Evolutionary conservation across 2,888 invertebrate species (phyloP).

Genomic region (Brenthis daphne): DNA sequence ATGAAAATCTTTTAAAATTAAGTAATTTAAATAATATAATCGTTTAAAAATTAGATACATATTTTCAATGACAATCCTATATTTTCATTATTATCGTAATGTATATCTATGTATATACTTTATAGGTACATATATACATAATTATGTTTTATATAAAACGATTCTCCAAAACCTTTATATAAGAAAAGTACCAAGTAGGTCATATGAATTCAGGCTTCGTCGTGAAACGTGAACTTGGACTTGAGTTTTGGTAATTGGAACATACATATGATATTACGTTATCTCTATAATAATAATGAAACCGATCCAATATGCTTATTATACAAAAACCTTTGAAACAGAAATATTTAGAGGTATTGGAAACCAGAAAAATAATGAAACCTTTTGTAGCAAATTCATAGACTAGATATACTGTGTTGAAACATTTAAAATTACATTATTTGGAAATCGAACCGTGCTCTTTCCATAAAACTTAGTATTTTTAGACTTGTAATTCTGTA

Average conservation of each 20-base stretch:
- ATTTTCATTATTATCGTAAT: too few relatives aligned
- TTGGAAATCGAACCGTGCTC: too few relatives aligned
- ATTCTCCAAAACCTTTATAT: slow-evolving; percentile 10
- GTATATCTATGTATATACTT: too few relatives aligned
- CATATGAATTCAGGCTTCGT: slow-evolving; percentile 63
- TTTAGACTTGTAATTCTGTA: too few relatives aligned
- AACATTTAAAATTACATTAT: too few relatives aligned
- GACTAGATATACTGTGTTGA: too few relatives aligned
- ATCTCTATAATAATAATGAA: slow-evolving; percentile 7
- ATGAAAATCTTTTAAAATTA: neutral
- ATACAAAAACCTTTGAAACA: too few relatives aligned
- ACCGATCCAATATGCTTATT: neutral
- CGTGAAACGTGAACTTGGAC: slow-evolving; percentile 52
- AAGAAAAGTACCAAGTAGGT: slow-evolving; percentile 57
- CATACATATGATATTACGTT: slow-evolving; percentile 27
- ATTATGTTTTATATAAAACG: neutral
- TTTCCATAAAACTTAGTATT: too few relatives aligned
- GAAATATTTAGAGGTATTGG: too few relatives aligned
- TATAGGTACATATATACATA: too few relatives aligned
- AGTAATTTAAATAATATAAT: neutral
- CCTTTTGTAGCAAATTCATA: too few relatives aligned
- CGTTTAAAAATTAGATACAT: neutral
- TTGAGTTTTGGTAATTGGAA: slow-evolving; percentile 43
- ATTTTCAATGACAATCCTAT: neutral
- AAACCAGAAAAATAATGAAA: too few relatives aligned